A percentile compares a stretch with the other conserved stretches of the same genome.
phyloP scores from a whole-genome alignment of 2,797 vertebrate genomes.

The Sphenopsis melanotis region DNA sequence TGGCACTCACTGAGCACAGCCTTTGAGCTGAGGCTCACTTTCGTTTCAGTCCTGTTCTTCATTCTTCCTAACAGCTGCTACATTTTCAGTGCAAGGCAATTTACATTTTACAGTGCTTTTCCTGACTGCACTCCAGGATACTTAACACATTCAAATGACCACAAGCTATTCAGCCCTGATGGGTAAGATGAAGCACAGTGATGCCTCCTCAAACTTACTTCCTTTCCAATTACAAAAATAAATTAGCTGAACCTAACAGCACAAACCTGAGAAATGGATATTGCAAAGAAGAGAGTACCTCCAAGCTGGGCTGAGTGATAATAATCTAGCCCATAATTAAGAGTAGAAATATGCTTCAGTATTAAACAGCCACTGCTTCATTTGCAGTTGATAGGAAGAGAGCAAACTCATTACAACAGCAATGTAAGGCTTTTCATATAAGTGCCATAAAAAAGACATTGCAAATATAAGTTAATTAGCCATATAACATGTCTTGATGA shows the following conservation, averaged over 20 bases:
- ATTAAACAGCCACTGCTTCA: constrained; percentile 54
- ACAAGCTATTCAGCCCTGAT: constrained; percentile 53
- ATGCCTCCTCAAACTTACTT: constrained; percentile 44
- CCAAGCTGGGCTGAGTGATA: constrained; percentile 56
- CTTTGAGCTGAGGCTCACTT: neutral
- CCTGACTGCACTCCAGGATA: constrained; percentile 4
- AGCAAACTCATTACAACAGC: constrained; percentile 45
- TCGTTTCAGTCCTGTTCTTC: neutral
- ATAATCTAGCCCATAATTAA: constrained; percentile 66
- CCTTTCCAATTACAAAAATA: constrained; percentile 63
- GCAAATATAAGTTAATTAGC: constrained; percentile 52
- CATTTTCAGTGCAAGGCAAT: constrained; percentile 24
- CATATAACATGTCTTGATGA: constrained; percentile 18
- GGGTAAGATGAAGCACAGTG: constrained; percentile 54
- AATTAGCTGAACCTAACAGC: constrained; percentile 51
- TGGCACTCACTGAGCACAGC: neutral
- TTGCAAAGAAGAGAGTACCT: constrained; percentile 44
- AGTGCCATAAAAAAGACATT: constrained; percentile 43
- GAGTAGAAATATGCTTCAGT: constrained; percentile 47
- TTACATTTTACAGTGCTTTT: constrained; percentile 42
- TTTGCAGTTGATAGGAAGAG: constrained; percentile 46
- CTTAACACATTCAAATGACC: constrained; percentile 61
- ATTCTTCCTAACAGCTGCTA: neutral
- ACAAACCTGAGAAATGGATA: constrained; percentile 56
- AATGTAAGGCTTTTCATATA: constrained; percentile 28